A percentile compares a stretch with the other conserved stretches of the same genome.
Evolutionary conservation across 1,140 invertebrate species (phyloP).

Genomic region (Copidosoma floridanum): DNA sequence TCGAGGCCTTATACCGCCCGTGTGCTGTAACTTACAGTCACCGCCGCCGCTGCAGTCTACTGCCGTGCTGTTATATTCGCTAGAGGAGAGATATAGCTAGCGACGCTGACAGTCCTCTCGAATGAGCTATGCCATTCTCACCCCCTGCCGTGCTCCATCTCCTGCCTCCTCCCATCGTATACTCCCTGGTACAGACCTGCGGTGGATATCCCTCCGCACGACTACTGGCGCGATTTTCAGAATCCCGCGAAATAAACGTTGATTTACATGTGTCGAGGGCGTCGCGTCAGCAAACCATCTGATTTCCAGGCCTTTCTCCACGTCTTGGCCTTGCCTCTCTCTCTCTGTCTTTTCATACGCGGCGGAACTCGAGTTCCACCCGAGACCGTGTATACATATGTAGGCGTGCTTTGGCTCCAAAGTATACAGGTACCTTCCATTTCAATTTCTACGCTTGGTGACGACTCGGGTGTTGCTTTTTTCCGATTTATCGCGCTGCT

Average conservation of each 20-base stretch:
- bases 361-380: not conserved
- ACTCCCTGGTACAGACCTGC: no score
- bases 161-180: not conserved
- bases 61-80: no score
- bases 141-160: not conserved
- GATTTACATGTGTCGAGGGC: conserved; percentile 20
- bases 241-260: conserved; percentile 16
- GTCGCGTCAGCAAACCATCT: not conserved
- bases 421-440: not conserved
- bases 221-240: no score
- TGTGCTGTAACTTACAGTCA: no score
- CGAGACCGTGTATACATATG: not conserved
- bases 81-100: no score
- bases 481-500: no score
- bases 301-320: not conserved
- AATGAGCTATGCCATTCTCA: no score
- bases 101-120: no score
- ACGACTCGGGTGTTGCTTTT: no score
- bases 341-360: not conserved
- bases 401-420: not conserved
- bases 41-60: not conserved
- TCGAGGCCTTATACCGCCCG: no score
- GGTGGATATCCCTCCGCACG: no score
- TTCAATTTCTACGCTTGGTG: conserved; percentile 7
- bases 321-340: not conserved